Evolutionary conservation across 2,113 vertebrate species (phyloP).

Genomic region (Anser cygnoides): DNA sequence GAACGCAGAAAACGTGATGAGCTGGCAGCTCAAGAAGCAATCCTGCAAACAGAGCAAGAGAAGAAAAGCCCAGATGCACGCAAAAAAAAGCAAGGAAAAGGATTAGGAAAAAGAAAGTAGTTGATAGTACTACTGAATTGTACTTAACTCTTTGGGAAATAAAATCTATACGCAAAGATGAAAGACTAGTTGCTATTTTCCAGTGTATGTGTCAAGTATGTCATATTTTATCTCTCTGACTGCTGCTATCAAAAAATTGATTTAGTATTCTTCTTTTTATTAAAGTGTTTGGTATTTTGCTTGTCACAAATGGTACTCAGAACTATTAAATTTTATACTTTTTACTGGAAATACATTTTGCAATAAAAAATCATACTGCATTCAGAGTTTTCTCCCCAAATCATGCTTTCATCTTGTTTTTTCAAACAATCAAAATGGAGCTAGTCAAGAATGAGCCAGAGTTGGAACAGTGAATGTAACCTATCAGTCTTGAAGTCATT

Average conservation of each 20-base stretch:
- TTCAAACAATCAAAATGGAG: neutral
- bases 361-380: neutral
- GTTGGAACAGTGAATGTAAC: neutral
- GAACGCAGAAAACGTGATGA: slow-evolving; percentile 70
- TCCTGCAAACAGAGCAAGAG: slow-evolving; percentile 50
- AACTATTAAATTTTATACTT: neutral
- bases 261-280: neutral
- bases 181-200: neutral
- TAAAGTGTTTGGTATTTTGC: neutral
- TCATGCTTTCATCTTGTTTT: neutral
- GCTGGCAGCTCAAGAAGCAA: slow-evolving; percentile 64
- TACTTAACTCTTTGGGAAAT: neutral
- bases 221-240: neutral
- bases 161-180: neutral
- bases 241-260: neutral
- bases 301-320: neutral
- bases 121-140: neutral
- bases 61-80: slow-evolving; percentile 51
- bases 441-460: neutral
- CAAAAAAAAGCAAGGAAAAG: slow-evolving; percentile 67
- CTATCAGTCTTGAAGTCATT: neutral
- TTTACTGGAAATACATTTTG: slow-evolving; percentile 7
- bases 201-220: neutral
- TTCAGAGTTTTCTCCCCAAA: neutral
- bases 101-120: slow-evolving; percentile 76